Base-by-base conservation (phyloP, 2,888 invertebrate genomes). In the Cerastis rubricosa region DNA sequence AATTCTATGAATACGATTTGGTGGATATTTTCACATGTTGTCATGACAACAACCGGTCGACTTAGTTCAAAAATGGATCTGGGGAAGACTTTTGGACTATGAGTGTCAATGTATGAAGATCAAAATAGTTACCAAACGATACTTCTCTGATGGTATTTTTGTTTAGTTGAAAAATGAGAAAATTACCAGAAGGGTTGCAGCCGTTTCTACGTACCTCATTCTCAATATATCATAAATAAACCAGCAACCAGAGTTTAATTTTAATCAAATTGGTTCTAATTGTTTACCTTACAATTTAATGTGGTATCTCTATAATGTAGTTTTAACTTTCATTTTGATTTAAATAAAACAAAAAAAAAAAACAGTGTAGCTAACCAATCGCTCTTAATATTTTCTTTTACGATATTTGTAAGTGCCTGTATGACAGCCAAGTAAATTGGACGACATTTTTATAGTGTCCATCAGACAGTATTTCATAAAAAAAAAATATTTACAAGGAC, bases 401-500 rank as follows among this genome's bases (percentile, higher is more conserved):
- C n/a, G 14, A 51, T n/a, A 63, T 63, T 63, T 51, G 12, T 25
- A 9, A 66, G 25, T 40, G 17, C 7, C 25, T 47, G 0, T 35
- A 11, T n/a, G 12, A 19, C 45, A 47, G 14, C 17, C 35, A 64
- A 77, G 47, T 47, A 35, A 4, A 54, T 74, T 64, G 40, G 45
- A 12, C 63, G 14, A 43, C 11, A 45, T 63, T 77, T 2, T 63
- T 74, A 74, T 64, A 43, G 47, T 43, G 40, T 54, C 73, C 40
- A 45, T 14, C 61, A 54, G 11, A 9, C 43, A n/a, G 43, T 25
- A 17, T 40, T 57, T 35, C 14, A 65, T 57, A 64, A 64, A 51
- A 45, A 12, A 49, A 47, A 29, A 9, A 65, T 57, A 49, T 35
- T 49, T 22, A 43, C 49, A 57, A 57, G 17, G 25, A 25, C 54